Evolutionary conservation across 1,140 invertebrate species (phyloP).

Genomic region (Drosophila mauritiana): DNA sequence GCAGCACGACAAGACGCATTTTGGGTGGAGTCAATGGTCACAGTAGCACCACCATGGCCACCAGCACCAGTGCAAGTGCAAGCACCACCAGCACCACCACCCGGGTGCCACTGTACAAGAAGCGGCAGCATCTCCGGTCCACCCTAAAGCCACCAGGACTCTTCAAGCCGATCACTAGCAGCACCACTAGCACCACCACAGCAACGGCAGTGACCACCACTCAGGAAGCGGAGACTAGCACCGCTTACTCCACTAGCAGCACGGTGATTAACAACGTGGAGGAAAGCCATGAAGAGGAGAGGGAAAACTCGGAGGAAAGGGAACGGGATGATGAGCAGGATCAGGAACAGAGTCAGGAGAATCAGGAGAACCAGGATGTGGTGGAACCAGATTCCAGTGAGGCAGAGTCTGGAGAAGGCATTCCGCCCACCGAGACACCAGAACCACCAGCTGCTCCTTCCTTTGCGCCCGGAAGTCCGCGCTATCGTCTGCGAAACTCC

Average conservation of each 20-base stretch:
- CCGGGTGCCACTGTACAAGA: conserved; percentile 78
- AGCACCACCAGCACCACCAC: conserved; percentile 52
- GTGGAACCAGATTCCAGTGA: conserved; percentile 19
- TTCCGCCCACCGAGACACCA: conserved; percentile 5
- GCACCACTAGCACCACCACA: conserved; percentile 5
- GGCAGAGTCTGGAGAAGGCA: conserved; percentile 14
- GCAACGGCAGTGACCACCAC: conserved; percentile 16
- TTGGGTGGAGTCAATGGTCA: not conserved
- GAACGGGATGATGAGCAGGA: not conserved
- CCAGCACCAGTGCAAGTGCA: conserved; percentile 9
- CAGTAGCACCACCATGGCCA: conserved; percentile 15
- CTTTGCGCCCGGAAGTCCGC: conserved; percentile 17
- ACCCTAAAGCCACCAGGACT: conserved; percentile 64
- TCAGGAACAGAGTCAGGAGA: conserved; percentile 10
- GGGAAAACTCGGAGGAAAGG: not conserved
- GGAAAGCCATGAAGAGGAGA: conserved; percentile 19
- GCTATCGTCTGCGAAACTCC: conserved; percentile 43
- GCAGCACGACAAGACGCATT: conserved; percentile 39
- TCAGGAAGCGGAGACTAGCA: conserved; percentile 40
- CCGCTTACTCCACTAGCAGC: conserved; percentile 13
- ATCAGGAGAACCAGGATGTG: not conserved
- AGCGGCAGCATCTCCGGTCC: conserved; percentile 66
- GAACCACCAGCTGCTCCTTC: not conserved
- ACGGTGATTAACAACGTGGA: conserved; percentile 12
- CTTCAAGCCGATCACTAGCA: conserved; percentile 42